Conservation (phyloP, 2,113 vertebrate genomes). For the Solenodon paradoxus region DNA sequence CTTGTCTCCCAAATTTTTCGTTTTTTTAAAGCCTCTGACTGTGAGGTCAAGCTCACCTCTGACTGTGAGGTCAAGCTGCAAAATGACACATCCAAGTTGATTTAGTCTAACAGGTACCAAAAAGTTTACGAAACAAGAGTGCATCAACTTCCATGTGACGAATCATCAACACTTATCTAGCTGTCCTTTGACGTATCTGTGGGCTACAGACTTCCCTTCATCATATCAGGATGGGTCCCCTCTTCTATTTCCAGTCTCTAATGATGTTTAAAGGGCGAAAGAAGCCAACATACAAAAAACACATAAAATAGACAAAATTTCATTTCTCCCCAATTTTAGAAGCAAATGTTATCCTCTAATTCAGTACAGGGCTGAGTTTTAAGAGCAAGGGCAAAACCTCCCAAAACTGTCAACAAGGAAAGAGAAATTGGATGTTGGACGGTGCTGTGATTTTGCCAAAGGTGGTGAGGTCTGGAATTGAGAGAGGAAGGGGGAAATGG, state of each 20-base stretch:
- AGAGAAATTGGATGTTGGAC: not conserved
- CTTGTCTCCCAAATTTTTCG: slow-evolving; percentile 1
- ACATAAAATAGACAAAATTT: not conserved
- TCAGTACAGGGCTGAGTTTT: not conserved
- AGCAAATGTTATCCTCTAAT: not conserved
- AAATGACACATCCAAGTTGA: not conserved
- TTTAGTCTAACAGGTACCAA: not conserved
- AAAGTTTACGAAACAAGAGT: slow-evolving; percentile 39
- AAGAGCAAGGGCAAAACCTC: not conserved
- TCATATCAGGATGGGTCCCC: not conserved
- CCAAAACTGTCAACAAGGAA: not conserved
- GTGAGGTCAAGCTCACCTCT: not conserved
- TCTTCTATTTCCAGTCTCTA: slow-evolving; percentile 15
- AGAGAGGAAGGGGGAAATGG: slow-evolving; percentile 54
- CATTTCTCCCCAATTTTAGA: not conserved
- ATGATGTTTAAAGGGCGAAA: slow-evolving; percentile 6
- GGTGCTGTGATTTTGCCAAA: not conserved
- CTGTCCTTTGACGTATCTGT: slow-evolving; percentile 32
- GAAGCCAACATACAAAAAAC: not conserved
- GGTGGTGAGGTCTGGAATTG: slow-evolving; percentile 28
- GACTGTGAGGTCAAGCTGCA: not conserved
- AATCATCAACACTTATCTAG: slow-evolving; percentile 65
- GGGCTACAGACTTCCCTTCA: not conserved
- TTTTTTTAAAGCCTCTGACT: not conserved
- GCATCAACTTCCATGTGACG: not conserved